phyloP scores from a whole-genome alignment of 2,888 invertebrate genomes.

The Heliconius charithonia region DNA sequence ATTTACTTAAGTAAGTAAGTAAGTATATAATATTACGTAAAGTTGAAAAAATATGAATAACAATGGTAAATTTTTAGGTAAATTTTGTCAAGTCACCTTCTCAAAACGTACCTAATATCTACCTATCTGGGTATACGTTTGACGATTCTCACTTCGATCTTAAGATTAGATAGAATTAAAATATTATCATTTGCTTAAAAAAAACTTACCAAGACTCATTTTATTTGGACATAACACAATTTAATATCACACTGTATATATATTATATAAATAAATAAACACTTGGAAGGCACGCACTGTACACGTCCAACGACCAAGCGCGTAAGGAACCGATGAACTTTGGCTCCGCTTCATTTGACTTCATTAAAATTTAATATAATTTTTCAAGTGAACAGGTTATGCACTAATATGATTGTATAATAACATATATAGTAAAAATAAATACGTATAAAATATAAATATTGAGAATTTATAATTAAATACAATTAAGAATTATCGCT shows the following conservation, averaged over 20 bases:
- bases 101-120: background rate
- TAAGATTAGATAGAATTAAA: background rate
- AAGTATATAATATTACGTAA: background rate
- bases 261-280: background rate
- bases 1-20: too few species aligned
- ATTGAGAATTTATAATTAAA: background rate
- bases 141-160: background rate
- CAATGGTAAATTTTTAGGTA: too few species aligned
- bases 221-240: background rate
- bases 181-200: background rate
- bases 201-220: background rate
- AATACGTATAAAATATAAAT: background rate
- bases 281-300: conserved; percentile 20
- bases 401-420: too few species aligned
- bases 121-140: background rate
- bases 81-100: conserved; percentile 7
- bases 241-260: background rate
- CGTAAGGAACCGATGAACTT: conserved; percentile 29
- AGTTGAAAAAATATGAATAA: background rate
- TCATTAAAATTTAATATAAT: conserved; percentile 4
- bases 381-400: background rate
- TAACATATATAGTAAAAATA: too few species aligned
- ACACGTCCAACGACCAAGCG: conserved; percentile 30
- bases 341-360: conserved; percentile 16
- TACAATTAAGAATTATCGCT: background rate